Percentiles rank a stretch among this genome's conserved stretches.
Evolutionary conservation across 2,797 vertebrate species (phyloP).

Genomic region (Picus viridis): DNA sequence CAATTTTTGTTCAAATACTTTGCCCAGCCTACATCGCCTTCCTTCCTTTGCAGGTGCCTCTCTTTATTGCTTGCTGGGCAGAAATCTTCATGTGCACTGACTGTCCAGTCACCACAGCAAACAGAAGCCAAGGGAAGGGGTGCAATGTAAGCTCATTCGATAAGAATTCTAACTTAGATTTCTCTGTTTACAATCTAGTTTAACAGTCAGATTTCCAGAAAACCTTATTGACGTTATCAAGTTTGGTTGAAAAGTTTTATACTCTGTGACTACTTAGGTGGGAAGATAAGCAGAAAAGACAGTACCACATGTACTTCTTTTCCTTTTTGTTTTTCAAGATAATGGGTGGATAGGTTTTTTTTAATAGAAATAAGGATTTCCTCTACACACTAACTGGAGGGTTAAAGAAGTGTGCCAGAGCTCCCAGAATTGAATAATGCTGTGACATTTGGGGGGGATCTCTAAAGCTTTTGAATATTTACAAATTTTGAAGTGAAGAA

Average conservation of each 20-base stretch:
- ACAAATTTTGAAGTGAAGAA: background rate
- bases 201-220: background rate
- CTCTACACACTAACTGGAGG: background rate
- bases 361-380: background rate
- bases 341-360: background rate
- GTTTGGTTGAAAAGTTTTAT: background rate
- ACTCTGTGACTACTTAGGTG: background rate
- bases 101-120: background rate
- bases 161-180: background rate
- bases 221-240: background rate
- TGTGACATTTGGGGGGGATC: background rate
- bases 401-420: background rate
- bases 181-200: background rate
- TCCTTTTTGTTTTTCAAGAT: background rate
- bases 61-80: background rate
- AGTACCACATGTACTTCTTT: background rate
- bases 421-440: background rate
- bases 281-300: background rate
- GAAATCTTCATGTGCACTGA: background rate
- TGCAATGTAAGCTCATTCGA: background rate
- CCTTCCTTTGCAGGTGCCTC: background rate
- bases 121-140: background rate
- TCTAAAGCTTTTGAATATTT: background rate
- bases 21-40: background rate
- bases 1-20: background rate